Evolutionary conservation across 2,888 invertebrate species (phyloP).

Genomic region (Cotesia congregata): DNA sequence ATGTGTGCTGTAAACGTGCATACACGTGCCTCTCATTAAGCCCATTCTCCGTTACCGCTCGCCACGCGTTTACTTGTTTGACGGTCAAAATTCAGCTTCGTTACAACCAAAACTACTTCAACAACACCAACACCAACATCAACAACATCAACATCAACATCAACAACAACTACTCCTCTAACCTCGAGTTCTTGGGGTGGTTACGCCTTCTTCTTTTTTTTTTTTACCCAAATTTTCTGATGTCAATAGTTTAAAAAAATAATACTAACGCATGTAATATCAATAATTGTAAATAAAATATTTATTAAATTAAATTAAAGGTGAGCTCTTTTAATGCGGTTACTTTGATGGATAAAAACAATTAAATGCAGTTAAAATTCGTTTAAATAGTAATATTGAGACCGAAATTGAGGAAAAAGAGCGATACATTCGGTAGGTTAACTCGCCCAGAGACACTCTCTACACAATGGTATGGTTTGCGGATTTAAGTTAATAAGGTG

Average conservation of each 20-base stretch:
- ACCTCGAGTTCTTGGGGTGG: neutral
- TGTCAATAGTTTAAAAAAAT: neutral
- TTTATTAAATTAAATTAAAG: too few species aligned
- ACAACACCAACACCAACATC: neutral
- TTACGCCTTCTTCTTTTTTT: neutral
- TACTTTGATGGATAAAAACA: too few species aligned
- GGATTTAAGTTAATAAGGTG: conserved; percentile 41
- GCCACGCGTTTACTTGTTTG: conserved; percentile 46
- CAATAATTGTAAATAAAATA: too few species aligned
- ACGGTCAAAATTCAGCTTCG: conserved; percentile 31
- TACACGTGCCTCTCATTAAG: conserved; percentile 66
- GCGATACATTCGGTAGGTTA: neutral
- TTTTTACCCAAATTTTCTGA: neutral
- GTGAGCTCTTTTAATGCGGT: too few species aligned
- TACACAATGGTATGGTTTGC: neutral
- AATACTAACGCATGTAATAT: too few species aligned
- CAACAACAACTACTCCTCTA: neutral
- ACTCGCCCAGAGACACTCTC: neutral
- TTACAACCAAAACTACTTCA: conserved; percentile 22
- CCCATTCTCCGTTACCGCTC: conserved; percentile 60
- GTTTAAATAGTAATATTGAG: too few species aligned
- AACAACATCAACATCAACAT: neutral
- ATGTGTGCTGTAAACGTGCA: conserved; percentile 48
- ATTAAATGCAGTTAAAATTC: too few species aligned
- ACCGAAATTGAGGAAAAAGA: neutral